Evolutionary conservation across 2,888 invertebrate genomes (phyloP), one percentile per base, ranked within the genome.

Genomic region (Pimpla rufipes): DNA sequence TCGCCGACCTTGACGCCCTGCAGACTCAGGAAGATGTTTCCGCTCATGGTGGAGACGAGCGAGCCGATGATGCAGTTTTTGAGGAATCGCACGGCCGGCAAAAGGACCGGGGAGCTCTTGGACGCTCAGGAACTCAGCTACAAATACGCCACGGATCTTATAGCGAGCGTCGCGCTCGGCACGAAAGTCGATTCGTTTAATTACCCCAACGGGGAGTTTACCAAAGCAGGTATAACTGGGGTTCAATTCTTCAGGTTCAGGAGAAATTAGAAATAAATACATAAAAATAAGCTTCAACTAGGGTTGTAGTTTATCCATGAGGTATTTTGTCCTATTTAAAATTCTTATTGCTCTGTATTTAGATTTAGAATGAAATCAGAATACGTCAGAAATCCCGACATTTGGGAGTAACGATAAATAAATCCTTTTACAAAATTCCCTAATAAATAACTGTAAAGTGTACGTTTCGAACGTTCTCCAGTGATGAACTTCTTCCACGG

Each of bases 1-100:
- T 94, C 94, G 0, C 95, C 95, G 0, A 94, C 94, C 0, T 94
- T 95, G 87, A 94, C 95, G 0, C 93, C 94, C 1, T 94, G 94
- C 21, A 95, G 95, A 89, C 90, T 95, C 76, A 95, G 94, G 87
- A 90, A 89, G 57, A 95, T 95, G 95, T 93, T 94, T 35, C 93
- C 93, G 0, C 90, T 94, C 40, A 93, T 94, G 89, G 86, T 91
- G 50, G 93, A 93, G 62, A 93, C 93, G 35, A 91, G 92, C 0
- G 57, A 88, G 0, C 90, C 91, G 0, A 91, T 92, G 92, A 89
- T 91, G 85, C 59, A 87, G 6, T 90, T 88, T 57, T 73, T 92
- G 11, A 16, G 86, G 1, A n/a, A 18, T 1, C 87, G 88, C 1
- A 71, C 80, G 4, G 6, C 3, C 4, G 75, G 88, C 10, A 42